phyloP scores from a whole-genome alignment of 2,797 vertebrate genomes.

The Pachyuromys duprasi region DNA sequence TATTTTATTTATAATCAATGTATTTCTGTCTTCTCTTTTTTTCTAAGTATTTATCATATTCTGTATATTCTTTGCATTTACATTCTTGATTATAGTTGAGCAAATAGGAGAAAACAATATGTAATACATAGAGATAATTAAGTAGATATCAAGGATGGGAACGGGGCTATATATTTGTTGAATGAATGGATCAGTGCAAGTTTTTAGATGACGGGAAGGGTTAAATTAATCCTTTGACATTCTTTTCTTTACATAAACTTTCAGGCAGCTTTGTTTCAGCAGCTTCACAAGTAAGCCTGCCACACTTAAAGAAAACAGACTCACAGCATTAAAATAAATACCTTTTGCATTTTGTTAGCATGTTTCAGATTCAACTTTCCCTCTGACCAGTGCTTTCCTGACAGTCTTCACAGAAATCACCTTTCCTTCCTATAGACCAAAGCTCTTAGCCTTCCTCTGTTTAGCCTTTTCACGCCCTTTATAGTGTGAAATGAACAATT shows the following conservation, averaged over 20 bases:
- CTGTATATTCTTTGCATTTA: constrained; percentile 74
- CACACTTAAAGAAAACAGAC: constrained; percentile 80
- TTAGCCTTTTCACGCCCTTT: constrained; percentile 85
- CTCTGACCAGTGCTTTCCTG: constrained; percentile 66
- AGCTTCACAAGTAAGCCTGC: constrained; percentile 79
- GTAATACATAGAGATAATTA: constrained; percentile 59
- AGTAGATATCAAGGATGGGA: constrained; percentile 65
- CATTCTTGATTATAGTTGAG: constrained; percentile 68
- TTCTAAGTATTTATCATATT: constrained; percentile 66
- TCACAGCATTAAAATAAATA: constrained; percentile 74
- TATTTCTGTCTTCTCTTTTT: constrained; percentile 68
- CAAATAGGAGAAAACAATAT: constrained; percentile 60
- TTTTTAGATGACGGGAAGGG: constrained; percentile 82
- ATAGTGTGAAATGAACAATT: constrained; percentile 89
- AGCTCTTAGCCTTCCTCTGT: constrained; percentile 67
- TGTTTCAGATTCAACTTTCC: constrained; percentile 61
- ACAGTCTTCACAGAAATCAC: constrained; percentile 56
- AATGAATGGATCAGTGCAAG: constrained; percentile 55
- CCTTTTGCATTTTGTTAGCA: constrained; percentile 47
- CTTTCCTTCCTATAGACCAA: constrained; percentile 66
- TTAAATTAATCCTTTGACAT: constrained; percentile 84
- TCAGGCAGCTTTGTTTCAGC: constrained; percentile 83
- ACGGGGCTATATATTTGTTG: constrained; percentile 72
- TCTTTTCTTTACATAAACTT: constrained; percentile 76
- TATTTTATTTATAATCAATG: constrained; percentile 83